Conservation (phyloP, 2,797 vertebrate species). For the Macrochelys suwanniensis region DNA sequence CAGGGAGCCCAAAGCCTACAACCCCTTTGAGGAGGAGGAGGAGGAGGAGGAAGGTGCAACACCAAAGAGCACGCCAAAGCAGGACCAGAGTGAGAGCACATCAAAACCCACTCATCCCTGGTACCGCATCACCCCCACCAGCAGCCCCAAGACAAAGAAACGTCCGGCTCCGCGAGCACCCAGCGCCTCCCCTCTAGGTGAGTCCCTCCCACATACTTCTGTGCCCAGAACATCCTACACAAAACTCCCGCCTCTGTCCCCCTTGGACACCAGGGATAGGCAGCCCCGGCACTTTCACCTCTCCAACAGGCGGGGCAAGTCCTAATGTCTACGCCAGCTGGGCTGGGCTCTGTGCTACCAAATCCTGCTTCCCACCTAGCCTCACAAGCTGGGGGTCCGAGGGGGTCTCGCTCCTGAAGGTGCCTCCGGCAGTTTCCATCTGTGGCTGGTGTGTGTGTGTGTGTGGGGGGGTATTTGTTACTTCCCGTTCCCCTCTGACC, state of each 20-base stretch:
- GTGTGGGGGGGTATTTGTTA: not conserved
- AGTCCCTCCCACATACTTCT: slow-evolving; percentile 41
- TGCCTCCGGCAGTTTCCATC: not conserved
- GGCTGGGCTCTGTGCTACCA: not conserved
- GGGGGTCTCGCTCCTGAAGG: accelerated
- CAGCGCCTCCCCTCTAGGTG: slow-evolving; percentile 85
- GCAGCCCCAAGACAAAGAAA: slow-evolving; percentile 89
- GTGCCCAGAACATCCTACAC: not conserved
- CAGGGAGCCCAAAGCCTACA: slow-evolving; percentile 83
- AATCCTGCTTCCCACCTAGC: not conserved
- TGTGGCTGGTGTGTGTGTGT: not conserved
- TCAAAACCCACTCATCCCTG: slow-evolving; percentile 90
- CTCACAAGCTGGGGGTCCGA: not conserved
- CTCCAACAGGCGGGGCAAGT: not conserved
- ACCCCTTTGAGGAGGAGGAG: slow-evolving; percentile 93
- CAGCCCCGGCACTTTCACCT: not conserved
- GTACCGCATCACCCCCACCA: slow-evolving; percentile 92
- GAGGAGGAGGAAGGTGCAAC: slow-evolving; percentile 52
- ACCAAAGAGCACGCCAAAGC: slow-evolving; percentile 59
- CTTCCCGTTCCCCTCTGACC: not conserved
- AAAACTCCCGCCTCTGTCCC: not conserved
- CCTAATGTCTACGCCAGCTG: not conserved
- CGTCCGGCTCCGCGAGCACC: slow-evolving; percentile 90
- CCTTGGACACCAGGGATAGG: accelerated
- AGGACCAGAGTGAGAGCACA: slow-evolving; percentile 69